Conservation (phyloP, 1,140 invertebrate genomes). For the Drosophila paulistorum region DNA sequence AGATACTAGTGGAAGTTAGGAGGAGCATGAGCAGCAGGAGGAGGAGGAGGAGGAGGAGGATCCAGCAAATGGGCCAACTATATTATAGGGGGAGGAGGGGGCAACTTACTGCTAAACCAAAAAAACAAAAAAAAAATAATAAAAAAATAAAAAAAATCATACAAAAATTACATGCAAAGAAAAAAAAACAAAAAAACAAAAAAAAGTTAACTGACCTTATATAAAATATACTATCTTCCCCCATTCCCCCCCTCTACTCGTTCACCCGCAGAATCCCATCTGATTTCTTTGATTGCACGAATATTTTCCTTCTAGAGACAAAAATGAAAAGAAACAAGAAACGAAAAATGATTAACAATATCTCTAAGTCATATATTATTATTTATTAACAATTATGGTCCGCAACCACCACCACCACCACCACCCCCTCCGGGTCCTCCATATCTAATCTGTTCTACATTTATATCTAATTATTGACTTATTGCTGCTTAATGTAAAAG, state of each 20-base stretch:
- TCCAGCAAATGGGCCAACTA: neutral
- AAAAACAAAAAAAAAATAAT: neutral
- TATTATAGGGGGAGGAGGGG: neutral
- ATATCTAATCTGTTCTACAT: neutral
- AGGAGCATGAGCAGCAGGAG: too few relatives aligned
- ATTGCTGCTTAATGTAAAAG: slow-evolving; percentile 32
- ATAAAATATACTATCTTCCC: slow-evolving; percentile 2
- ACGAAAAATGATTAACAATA: slow-evolving; percentile 13
- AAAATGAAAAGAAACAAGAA: neutral
- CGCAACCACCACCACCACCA: neutral
- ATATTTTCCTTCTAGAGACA: slow-evolving; percentile 1
- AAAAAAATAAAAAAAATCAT: neutral
- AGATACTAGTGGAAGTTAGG: neutral
- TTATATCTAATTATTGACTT: slow-evolving; percentile 12
- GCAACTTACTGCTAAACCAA: slow-evolving; percentile 22
- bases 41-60: neutral
- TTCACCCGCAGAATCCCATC: neutral
- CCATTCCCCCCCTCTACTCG: neutral
- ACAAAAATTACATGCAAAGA: neutral
- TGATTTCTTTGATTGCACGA: neutral
- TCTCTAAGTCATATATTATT: slow-evolving; percentile 44
- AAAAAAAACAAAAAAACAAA: neutral
- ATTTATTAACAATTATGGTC: slow-evolving; percentile 40
- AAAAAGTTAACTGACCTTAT: neutral
- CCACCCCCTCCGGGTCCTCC: slow-evolving; percentile 4